Conservation (phyloP, 2,888 invertebrate genomes). For the Folsomia manolachei region DNA sequence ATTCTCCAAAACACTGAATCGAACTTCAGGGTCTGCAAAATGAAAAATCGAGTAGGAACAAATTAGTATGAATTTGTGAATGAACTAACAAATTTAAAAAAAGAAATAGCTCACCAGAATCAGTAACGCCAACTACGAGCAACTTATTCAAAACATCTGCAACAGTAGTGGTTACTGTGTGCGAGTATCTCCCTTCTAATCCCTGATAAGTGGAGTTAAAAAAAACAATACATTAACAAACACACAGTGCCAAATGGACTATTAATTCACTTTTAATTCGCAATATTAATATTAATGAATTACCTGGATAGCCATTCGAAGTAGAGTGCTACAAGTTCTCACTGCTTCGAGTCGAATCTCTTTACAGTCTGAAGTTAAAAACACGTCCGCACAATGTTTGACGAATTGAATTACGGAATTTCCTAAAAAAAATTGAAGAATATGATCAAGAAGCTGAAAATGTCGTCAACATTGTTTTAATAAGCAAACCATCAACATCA, state of each 20-base stretch:
- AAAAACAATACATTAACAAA: constrained; percentile 15
- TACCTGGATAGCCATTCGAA: constrained; percentile 73
- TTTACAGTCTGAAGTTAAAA: constrained; percentile 83
- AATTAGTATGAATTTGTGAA: background rate
- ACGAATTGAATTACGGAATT: constrained; percentile 89
- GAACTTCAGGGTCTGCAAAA: constrained; percentile 76
- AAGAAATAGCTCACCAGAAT: too few relatives aligned
- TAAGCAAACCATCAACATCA: constrained; percentile 76
- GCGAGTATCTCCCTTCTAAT: constrained; percentile 53
- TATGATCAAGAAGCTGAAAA: constrained; percentile 9
- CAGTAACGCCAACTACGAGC: constrained; percentile 89
- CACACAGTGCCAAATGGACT: background rate
- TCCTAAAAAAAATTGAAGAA: constrained; percentile 55
- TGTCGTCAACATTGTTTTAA: constrained; percentile 1
- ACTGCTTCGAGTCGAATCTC: constrained; percentile 93
- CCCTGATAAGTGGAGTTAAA: constrained; percentile 46
- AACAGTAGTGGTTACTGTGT: constrained; percentile 82
- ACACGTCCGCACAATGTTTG: constrained; percentile 85
- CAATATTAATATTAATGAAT: too few relatives aligned
- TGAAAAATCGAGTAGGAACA: background rate
- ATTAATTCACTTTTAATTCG: background rate
- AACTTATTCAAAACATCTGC: constrained; percentile 88
- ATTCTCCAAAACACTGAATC: constrained; percentile 87
- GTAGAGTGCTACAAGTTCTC: constrained; percentile 82
- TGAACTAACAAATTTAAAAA: constrained; percentile 21